phyloP scores from a whole-genome alignment of 2,888 invertebrate species.

The Cheilosia pagana region DNA sequence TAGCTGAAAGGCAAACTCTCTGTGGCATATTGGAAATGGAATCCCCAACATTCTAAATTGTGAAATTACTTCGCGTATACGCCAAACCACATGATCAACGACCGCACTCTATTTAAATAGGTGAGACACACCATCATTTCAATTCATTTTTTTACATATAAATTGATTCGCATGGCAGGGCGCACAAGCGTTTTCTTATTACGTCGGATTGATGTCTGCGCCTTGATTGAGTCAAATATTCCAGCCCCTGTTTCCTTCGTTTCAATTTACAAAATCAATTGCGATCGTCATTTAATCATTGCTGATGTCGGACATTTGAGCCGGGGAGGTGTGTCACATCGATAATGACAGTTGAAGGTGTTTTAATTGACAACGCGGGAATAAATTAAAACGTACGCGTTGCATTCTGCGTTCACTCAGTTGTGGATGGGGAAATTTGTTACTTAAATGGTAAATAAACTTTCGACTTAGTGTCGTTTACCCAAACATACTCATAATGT shows the following conservation, averaged over 20 bases:
- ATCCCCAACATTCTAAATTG: slow-evolving; percentile 57
- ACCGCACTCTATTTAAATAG: slow-evolving; percentile 62
- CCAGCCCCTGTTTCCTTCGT: slow-evolving; percentile 2
- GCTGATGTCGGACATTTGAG: slow-evolving; percentile 15
- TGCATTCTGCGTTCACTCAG: not conserved
- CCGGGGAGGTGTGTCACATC: slow-evolving; percentile 33
- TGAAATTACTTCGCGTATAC: slow-evolving; percentile 60
- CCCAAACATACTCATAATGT: too few relatives aligned
- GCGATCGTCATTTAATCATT: slow-evolving; percentile 47
- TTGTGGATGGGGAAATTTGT: slow-evolving; percentile 37
- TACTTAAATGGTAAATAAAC: slow-evolving; percentile 16
- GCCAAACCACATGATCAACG: slow-evolving; percentile 55
- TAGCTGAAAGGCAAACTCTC: slow-evolving; percentile 45
- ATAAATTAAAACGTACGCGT: not conserved
- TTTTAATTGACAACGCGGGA: not conserved
- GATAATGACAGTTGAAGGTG: slow-evolving; percentile 7
- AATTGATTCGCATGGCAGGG: slow-evolving; percentile 66
- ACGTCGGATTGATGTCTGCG: slow-evolving; percentile 11
- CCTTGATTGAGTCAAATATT: slow-evolving; percentile 33
- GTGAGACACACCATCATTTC: slow-evolving; percentile 59
- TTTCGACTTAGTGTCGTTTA: slow-evolving; percentile 7
- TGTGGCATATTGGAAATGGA: not conserved
- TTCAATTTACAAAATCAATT: slow-evolving; percentile 55
- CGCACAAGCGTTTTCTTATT: slow-evolving; percentile 41
- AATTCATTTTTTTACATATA: slow-evolving; percentile 48